Evolutionary conservation across 2,797 vertebrate species (phyloP), one percentile per base, ranked within the genome.

Genomic region (Squalus acanthias): DNA sequence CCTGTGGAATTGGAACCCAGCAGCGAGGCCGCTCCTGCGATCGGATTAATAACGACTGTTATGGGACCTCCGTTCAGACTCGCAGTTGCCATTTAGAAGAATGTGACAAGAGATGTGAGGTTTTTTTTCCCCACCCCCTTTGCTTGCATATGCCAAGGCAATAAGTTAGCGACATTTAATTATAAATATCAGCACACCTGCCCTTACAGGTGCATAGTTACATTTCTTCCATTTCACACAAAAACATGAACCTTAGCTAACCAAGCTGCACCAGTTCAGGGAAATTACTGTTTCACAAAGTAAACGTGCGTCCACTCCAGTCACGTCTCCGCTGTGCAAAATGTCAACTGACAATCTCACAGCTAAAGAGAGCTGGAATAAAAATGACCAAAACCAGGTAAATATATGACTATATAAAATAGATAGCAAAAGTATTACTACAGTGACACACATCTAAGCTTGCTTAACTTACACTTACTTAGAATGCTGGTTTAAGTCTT

Each of bases 41-140:
- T 96, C 99, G 99, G 96, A 99, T 99, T 98, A 99, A 99, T 97
- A 99, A 98, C 97, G 98, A 98, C 96, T 99, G 99, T 2, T 99
- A 99, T 96, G 99, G 99, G 96, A 99, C 99, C 88, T 99, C 99
- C 22, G 99, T 99, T 60, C 99, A 99, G 98, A 99, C 99, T 0
- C 98, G 99, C 96, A 99, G 99, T 97, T 99, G 99, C 97, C 99
- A 99, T 97, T 98, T 98, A 85, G 98, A 99, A 97, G 99, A 99
- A 97, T 99, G 99, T 0, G 99, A 99, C 97, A 99, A 99, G 97
- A 98, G 99, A 98, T 99, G 99, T 99, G 97, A 99, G 99, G 98
- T 93, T 93, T 97, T 50, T 29, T 85, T 7, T 15, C 3, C 46
- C 33, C 92, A 24, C 72, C 26, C 87, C 53, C 13, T 24, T 46